These are phyloP conservation scores for Rachycentron canadum DNA, from an alignment of 2,797 vertebrate species.

Conservation along the genomic window DNA sequence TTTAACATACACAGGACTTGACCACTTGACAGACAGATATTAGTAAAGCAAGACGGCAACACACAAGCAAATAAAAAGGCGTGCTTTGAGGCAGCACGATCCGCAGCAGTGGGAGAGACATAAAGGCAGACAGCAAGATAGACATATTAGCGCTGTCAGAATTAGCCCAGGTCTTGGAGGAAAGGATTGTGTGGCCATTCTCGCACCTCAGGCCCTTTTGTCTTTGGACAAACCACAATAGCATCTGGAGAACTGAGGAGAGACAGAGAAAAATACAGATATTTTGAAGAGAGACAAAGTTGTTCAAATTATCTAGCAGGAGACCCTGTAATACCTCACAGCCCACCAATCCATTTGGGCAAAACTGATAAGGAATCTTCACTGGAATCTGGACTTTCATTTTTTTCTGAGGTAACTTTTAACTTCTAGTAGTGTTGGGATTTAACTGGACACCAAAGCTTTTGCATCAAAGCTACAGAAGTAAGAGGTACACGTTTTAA, in stretches of 20 bases:
- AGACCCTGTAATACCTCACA: slow-evolving; percentile 6
- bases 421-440: slow-evolving; percentile 7
- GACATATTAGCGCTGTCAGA: slow-evolving; percentile 14
- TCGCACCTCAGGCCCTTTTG: slow-evolving; percentile 19
- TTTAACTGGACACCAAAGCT: slow-evolving; percentile 50
- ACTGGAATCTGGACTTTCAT: not conserved
- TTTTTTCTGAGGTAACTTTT: slow-evolving; percentile 23
- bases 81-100: slow-evolving; percentile 35
- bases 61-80: slow-evolving; percentile 47
- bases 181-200: slow-evolving; percentile 29
- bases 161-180: slow-evolving; percentile 14
- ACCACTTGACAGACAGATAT: slow-evolving; percentile 52
- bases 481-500: slow-evolving; percentile 62
- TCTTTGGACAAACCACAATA: slow-evolving; percentile 5
- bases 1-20: slow-evolving; percentile 51
- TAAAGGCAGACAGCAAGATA: slow-evolving; percentile 27
- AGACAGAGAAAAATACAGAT: slow-evolving; percentile 8
- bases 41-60: slow-evolving; percentile 33
- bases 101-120: slow-evolving; percentile 41
- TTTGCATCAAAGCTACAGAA: slow-evolving; percentile 61
- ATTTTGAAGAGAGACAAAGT: slow-evolving; percentile 22
- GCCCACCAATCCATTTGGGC: slow-evolving; percentile 18
- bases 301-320: slow-evolving; percentile 10
- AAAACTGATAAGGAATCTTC: slow-evolving; percentile 9
- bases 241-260: slow-evolving; percentile 19